Conservation (phyloP, 2,113 vertebrate species). For the Catagonus wagneri region DNA sequence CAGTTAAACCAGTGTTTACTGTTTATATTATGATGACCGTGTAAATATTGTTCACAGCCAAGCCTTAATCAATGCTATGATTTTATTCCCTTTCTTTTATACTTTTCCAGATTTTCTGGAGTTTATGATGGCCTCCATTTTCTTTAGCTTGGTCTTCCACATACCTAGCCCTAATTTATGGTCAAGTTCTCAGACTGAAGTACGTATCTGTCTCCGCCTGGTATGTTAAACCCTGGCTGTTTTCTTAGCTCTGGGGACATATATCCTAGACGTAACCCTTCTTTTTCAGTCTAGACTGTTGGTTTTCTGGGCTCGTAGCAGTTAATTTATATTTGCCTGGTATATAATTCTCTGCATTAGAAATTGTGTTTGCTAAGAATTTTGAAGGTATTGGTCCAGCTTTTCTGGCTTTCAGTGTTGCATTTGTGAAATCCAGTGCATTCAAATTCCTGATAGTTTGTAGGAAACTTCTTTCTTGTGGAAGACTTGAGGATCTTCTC, state of each 20-base stretch:
- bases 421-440: neutral
- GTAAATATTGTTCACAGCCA: neutral
- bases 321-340: neutral
- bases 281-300: neutral
- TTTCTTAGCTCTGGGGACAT: neutral
- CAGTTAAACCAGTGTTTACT: neutral
- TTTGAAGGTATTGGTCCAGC: neutral
- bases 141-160: slow-evolving; percentile 24
- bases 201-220: neutral
- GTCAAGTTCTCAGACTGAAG: neutral
- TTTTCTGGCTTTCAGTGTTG: slow-evolving; percentile 26
- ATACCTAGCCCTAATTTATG: neutral
- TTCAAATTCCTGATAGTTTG: neutral
- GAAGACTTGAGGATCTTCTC: neutral
- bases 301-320: neutral
- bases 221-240: neutral
- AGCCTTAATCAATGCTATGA: neutral
- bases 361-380: neutral
- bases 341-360: neutral
- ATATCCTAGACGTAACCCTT: neutral
- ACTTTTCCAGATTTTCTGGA: neutral
- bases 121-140: neutral
- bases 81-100: slow-evolving; percentile 2
- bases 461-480: neutral
- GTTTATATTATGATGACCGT: neutral